A percentile compares a stretch with the other conserved stretches of the same genome.
These are phyloP conservation scores for Regulus satrapa DNA, from an alignment of 2,113 vertebrate genomes.

Conservation along the genomic window DNA sequence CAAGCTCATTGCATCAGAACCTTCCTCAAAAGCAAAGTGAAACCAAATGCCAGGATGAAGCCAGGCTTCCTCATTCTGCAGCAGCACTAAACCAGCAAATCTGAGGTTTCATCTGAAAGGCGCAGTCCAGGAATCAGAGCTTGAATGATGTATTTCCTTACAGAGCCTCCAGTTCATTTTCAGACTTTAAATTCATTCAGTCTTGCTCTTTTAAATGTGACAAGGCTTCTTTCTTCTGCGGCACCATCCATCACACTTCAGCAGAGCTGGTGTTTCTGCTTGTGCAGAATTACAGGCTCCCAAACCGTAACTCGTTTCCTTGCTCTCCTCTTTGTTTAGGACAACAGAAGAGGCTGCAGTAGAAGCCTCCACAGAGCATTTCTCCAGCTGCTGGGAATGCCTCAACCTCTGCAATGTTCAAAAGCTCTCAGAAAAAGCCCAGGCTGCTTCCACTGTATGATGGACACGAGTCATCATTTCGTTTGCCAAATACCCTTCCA, in stretches of 20 bases:
- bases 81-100: not conserved
- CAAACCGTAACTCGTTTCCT: not conserved
- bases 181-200: not conserved
- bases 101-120: not conserved
- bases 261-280: not conserved
- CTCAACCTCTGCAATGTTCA: not conserved
- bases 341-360: not conserved
- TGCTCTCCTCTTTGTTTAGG: not conserved
- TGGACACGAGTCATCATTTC: rapidly evolving
- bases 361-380: not conserved
- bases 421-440: not conserved
- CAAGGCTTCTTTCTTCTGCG: not conserved
- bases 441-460: not conserved
- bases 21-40: not conserved
- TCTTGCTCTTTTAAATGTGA: not conserved
- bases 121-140: not conserved
- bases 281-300: not conserved
- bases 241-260: not conserved
- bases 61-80: not conserved
- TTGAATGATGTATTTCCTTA: not conserved
- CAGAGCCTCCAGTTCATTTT: not conserved
- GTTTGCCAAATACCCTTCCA: not conserved
- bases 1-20: not conserved
- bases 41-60: not conserved
- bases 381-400: not conserved